Evolutionary conservation across 2,113 vertebrate genomes (phyloP).

Genomic region (Petaurus breviceps): DNA sequence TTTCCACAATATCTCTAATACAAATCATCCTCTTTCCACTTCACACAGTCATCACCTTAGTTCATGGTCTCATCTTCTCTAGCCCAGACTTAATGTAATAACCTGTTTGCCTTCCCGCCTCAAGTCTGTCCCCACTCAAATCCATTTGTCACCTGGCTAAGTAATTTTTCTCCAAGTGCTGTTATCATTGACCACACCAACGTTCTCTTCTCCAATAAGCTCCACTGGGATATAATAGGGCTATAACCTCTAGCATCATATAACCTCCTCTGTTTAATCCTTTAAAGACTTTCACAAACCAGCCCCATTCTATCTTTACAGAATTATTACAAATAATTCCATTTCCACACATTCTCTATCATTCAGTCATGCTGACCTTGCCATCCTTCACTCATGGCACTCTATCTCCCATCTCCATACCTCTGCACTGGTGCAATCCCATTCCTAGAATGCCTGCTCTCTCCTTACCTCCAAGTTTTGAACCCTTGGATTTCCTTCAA

Average conservation of each 20-base stretch:
- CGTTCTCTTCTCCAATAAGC: background rate
- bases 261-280: background rate
- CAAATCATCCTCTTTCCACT: background rate
- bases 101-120: background rate
- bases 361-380: background rate
- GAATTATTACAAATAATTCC: background rate
- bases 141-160: background rate
- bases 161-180: background rate
- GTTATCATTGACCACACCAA: background rate
- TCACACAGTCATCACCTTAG: background rate
- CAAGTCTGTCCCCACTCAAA: background rate
- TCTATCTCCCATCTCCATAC: background rate
- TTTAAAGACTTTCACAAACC: background rate
- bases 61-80: background rate
- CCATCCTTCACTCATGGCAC: background rate
- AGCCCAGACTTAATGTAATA: background rate
- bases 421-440: background rate
- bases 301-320: background rate
- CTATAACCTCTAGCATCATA: background rate
- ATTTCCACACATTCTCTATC: background rate
- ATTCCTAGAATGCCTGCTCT: background rate
- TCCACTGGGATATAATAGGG: background rate
- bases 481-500: background rate
- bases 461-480: background rate
- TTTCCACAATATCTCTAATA: background rate